A percentile compares a stretch with the other conserved stretches of the same genome.
Evolutionary conservation across 2,797 vertebrate genomes (phyloP).

Genomic region (Hydrophis major): DNA sequence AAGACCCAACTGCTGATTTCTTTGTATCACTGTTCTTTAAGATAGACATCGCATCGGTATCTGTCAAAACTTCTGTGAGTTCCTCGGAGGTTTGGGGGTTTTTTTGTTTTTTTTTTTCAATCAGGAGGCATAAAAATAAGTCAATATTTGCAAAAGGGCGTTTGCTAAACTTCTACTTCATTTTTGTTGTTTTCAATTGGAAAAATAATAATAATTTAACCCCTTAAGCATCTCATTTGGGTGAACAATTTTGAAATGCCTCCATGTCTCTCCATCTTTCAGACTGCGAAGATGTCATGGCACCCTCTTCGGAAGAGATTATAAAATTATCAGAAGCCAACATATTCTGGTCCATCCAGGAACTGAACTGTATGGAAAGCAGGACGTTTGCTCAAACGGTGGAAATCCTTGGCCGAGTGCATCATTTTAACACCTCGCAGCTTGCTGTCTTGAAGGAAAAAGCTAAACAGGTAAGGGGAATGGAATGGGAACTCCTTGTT

Average conservation of each 20-base stretch:
- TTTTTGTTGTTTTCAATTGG: not conserved
- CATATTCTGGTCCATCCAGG: constrained; percentile 70
- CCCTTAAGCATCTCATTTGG: too few species aligned
- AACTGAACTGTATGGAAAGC: constrained; percentile 69
- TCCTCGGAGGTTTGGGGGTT: not conserved
- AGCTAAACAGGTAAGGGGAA: constrained; percentile 69
- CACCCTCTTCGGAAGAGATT: constrained; percentile 69
- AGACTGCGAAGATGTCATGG: constrained; percentile 67
- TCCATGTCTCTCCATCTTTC: not conserved
- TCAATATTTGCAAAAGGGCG: too few species aligned
- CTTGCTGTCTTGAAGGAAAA: constrained; percentile 74
- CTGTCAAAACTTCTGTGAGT: not conserved
- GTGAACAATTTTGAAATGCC: not conserved
- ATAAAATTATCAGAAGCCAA: constrained; percentile 74
- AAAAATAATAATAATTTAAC: too few species aligned
- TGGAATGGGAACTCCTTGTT: not conserved
- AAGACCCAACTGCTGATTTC: not conserved
- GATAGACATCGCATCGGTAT: not conserved
- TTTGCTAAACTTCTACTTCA: not conserved
- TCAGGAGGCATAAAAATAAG: not conserved
- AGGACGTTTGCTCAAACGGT: constrained; percentile 69
- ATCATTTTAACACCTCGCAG: constrained; percentile 65
- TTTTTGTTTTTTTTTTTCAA: too few species aligned
- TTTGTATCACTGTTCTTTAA: not conserved
- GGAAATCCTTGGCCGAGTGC: constrained; percentile 71